phyloP scores from a whole-genome alignment of 2,797 vertebrate genomes.

The Sebastes nivosus region DNA sequence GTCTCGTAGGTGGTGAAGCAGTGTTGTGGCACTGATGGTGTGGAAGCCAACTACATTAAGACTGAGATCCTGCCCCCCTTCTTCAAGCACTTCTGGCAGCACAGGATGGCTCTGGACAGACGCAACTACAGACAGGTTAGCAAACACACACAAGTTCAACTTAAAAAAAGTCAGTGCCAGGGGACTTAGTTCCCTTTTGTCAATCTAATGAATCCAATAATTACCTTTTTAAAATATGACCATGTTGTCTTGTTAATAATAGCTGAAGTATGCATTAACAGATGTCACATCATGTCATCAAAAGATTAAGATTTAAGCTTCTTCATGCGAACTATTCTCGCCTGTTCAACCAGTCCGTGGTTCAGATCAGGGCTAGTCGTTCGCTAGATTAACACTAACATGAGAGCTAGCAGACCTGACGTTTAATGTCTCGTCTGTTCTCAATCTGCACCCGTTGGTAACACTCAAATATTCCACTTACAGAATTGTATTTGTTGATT shows the following conservation, averaged over 20 bases:
- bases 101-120: conserved; percentile 98
- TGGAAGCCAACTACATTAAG: conserved; percentile 99
- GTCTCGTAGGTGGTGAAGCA: conserved; percentile 94
- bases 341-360: conserved; percentile 72
- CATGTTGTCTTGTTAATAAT: neutral
- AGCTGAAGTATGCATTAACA: too few species aligned
- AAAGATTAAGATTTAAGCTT: too few species aligned
- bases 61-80: conserved; percentile 98
- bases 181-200: neutral
- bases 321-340: conserved; percentile 74
- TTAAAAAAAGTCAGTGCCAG: neutral
- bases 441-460: conserved; percentile 75
- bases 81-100: conserved; percentile 99
- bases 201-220: neutral
- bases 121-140: conserved; percentile 98
- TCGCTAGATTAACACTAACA: conserved; percentile 73
- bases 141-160: neutral
- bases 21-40: conserved; percentile 98
- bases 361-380: conserved; percentile 74
- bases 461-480: conserved; percentile 20
- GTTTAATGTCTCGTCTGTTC: conserved; percentile 50
- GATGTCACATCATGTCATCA: neutral
- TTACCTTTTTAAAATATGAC: neutral
- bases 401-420: conserved; percentile 63
- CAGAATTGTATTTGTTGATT: neutral